Evolutionary conservation across 2,113 vertebrate species (phyloP).

Genomic region (Oncorhynchus mykiss): DNA sequence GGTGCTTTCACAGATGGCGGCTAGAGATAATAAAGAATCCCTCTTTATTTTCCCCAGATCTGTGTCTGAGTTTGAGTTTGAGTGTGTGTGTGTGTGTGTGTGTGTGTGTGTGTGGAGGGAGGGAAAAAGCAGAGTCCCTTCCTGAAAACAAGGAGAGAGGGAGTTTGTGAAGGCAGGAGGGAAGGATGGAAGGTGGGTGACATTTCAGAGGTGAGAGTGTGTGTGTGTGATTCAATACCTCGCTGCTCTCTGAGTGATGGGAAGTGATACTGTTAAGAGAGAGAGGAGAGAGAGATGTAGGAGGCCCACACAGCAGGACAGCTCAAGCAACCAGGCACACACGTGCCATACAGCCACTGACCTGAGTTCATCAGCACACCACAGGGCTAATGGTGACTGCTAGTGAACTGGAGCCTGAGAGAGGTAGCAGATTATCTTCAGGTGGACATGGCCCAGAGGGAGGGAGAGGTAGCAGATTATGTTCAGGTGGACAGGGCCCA

Average conservation of each 20-base stretch:
- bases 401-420: slow-evolving; percentile 9
- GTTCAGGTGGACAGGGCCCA: too few relatives aligned
- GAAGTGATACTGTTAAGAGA: slow-evolving; percentile 17
- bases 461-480: too few relatives aligned
- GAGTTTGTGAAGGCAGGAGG: neutral
- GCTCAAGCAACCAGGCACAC: slow-evolving; percentile 16
- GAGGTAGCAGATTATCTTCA: too few relatives aligned
- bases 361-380: neutral
- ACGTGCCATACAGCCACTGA: neutral
- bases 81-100: too few relatives aligned
- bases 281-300: too few relatives aligned
- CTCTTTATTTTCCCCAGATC: neutral
- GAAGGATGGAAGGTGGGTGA: neutral
- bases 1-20: slow-evolving; percentile 7
- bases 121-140: neutral
- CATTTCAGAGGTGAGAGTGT: neutral
- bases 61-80: too few relatives aligned
- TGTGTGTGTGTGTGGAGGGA: too few relatives aligned
- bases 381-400: slow-evolving; percentile 3
- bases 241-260: slow-evolving; percentile 14
- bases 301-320: neutral
- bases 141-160: neutral
- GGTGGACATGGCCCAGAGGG: too few relatives aligned
- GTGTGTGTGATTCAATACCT: slow-evolving; percentile 11
- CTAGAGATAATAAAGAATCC: slow-evolving; percentile 17